Evolutionary conservation across 2,888 invertebrate genomes (phyloP), one percentile per base, ranked within the genome.

Genomic region (Cosmopolites sordidus): DNA sequence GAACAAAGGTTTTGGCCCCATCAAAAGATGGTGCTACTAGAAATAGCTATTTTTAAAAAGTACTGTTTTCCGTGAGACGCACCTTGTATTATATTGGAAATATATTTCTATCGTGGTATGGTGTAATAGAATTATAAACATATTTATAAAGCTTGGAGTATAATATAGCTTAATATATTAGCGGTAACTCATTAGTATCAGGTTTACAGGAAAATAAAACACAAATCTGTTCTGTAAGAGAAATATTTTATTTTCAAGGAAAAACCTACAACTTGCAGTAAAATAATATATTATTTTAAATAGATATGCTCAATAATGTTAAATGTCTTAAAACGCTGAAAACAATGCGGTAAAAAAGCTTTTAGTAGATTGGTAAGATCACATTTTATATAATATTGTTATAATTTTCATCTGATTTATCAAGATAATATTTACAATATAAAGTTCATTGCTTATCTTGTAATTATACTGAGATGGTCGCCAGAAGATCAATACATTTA

Each of bases 211-310:
- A 16, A 43, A 51, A 48, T 44, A 51, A 57, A 54, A 54, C 45
- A 48, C 43, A 16, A n/a, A 9, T 18, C 12, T 15, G 38, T 43
- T 37, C 60, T 59, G 58, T 61, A 56, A 63, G 64, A 64, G 62
- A 64, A 59, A 61, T 43, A 47, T 64, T 62, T 33, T 66, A 60
- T 66, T 66, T 64, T 63, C 60, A 64, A 62, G 67, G 59, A 64
- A 64, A 65, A 67, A 67, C 66, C 65, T 65, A 69, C 69, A 33
- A 68, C 68, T 64, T 65, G 64, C 58, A 62, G 58, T 68, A 64
- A 66, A 65, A 51, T 41, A 51, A 51, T 38, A 11, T 37, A 16
- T 33, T 11, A 27, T 45, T 11, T 12, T 33, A 5, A 33, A 33
- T 12, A 11, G 33, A 33, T 33, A 12, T 22, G 8, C 22, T 22